Conservation (phyloP, 2,797 vertebrate species). For the Xenops minutus region DNA sequence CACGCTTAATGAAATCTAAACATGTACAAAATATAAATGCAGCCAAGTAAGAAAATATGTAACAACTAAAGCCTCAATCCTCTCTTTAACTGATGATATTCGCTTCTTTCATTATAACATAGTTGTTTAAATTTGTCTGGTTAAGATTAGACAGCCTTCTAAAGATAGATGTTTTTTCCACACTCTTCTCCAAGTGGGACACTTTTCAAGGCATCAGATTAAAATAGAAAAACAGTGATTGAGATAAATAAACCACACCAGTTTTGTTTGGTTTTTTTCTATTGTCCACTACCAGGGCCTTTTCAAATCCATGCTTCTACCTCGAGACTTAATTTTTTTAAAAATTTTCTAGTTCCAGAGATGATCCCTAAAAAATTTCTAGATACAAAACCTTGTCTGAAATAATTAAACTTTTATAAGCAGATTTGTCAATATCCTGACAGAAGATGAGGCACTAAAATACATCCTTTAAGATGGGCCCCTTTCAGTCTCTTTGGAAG, state of each 20-base stretch:
- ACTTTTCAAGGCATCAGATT: constrained; percentile 31
- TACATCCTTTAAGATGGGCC: not conserved
- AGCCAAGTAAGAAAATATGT: not conserved
- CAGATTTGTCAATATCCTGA: not conserved
- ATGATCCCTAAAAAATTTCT: not conserved
- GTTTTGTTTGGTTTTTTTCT: not conserved
- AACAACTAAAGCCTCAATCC: not conserved
- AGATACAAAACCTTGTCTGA: not conserved
- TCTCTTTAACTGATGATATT: not conserved
- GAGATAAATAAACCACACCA: not conserved
- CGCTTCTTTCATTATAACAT: not conserved
- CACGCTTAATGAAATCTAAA: not conserved
- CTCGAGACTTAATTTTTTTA: not conserved
- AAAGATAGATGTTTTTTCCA: constrained; percentile 53
- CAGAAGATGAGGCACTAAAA: not conserved
- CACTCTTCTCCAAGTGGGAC: constrained; percentile 4
- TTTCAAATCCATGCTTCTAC: not conserved
- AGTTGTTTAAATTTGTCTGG: not conserved
- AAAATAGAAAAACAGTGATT: constrained; percentile 40
- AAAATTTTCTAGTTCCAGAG: not conserved
- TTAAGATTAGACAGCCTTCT: constrained; percentile 40
- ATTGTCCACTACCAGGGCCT: not conserved
- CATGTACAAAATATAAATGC: not conserved
- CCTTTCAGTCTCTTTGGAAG: not conserved
- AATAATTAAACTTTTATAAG: not conserved